Percentiles rank a stretch among this genome's conserved stretches.
phyloP scores from a whole-genome alignment of 2,797 vertebrate species.

The Margarornis squamiger region DNA sequence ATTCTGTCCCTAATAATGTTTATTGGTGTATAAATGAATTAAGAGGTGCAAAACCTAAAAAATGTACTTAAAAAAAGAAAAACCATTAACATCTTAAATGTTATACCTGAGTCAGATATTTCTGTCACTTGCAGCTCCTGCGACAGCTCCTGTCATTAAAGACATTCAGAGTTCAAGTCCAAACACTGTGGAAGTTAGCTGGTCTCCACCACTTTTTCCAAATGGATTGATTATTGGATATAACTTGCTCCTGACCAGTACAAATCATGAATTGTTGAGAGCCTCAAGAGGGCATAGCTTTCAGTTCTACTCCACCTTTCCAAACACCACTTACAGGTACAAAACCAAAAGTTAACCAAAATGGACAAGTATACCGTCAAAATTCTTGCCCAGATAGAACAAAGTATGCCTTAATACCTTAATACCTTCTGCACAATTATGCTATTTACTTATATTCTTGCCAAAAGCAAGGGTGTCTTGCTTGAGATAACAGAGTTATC shows the following conservation, averaged over 20 bases:
- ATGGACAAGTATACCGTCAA: background rate
- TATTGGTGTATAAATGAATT: background rate
- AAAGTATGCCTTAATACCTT: background rate
- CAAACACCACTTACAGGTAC: constrained; percentile 79
- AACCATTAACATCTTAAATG: background rate
- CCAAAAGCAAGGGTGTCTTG: background rate
- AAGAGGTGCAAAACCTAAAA: background rate
- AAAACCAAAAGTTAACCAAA: background rate
- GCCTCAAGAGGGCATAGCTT: constrained; percentile 72
- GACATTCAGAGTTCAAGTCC: constrained; percentile 73
- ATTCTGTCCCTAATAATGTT: background rate
- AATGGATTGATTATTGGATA: constrained; percentile 79
- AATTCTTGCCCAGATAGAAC: background rate
- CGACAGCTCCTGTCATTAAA: constrained; percentile 69
- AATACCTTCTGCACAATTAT: background rate
- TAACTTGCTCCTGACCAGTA: constrained; percentile 74
- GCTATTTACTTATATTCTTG: background rate
- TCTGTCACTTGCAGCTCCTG: constrained; percentile 71
- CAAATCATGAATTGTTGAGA: constrained; percentile 52
- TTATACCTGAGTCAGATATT: background rate
- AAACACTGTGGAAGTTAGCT: constrained; percentile 78
- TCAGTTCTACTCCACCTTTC: constrained; percentile 78
- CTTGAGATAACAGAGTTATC: background rate
- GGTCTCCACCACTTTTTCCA: constrained; percentile 76
- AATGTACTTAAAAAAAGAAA: background rate